Base-by-base conservation (phyloP, 2,797 vertebrate genomes). In the Ctenopoma multispine region DNA sequence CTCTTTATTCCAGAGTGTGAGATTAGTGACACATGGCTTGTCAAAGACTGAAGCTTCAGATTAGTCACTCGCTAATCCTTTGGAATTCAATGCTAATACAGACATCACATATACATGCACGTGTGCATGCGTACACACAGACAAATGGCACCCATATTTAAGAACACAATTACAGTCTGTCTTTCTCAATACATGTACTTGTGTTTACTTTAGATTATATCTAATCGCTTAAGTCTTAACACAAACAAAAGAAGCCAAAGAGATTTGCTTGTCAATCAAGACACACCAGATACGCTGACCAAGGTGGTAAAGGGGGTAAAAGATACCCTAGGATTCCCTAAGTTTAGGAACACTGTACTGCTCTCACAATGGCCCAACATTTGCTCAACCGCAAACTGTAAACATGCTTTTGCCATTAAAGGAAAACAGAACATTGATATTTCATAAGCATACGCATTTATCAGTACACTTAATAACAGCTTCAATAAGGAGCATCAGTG, bases 21-120 rank as follows among this genome's bases (percentile, higher is more conserved):
- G 91, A 91, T 93, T 93, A 93, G 92, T 93, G 89, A 93, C 92
- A 91, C 90, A 89, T 89, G 88, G 84, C 76, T 92, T 80, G 92
- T 90, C 90, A 90, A 92, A 92, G 87, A 93, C 90, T 86, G 85
- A 75, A 83, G 90, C 73, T 87, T 77, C 83, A 92, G 92, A 92
- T 92, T 92, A 93, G 85, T 83, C 74, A 63, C 77, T 84, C 27
- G 17, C 77, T 93, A 92, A 93, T 92, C 92, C 90, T 78, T 80
- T 54, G 54, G 61, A 88, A 89, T 90, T 85, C 86, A 87, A 79
- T 51, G 75, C 83, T 89, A 91, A 92, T 87, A 82, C 84, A 92
- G 89, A 90, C 88, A 90, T 92, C 90, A 86, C 80, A 72, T 75
- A 88, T 75, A 77, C 87, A 80, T 55, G 72, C 31, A 60, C 41